phyloP scores from a whole-genome alignment of 2,888 invertebrate species.

The Torymus texanus region DNA sequence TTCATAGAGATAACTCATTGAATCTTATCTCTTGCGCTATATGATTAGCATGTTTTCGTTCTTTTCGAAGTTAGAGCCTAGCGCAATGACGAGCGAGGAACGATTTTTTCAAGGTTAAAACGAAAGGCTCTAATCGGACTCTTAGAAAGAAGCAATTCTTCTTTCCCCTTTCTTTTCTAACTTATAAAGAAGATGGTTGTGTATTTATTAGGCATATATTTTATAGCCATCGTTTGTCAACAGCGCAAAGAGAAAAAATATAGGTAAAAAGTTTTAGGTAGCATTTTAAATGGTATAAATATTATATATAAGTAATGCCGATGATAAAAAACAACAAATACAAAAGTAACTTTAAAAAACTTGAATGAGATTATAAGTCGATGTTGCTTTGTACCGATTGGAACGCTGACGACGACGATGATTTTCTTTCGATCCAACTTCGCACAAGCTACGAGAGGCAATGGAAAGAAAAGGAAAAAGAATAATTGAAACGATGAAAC shows the following conservation, averaged over 20 bases:
- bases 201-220: conserved; percentile 69
- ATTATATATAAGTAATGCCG: conserved; percentile 41
- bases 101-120: conserved; percentile 9
- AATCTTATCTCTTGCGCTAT: conserved; percentile 29
- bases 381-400: conserved; percentile 43
- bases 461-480: conserved; percentile 42
- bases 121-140: conserved; percentile 31
- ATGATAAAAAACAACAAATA: conserved; percentile 13
- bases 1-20: conserved; percentile 31
- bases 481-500: conserved; percentile 45
- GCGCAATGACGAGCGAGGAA: background rate
- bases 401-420: conserved; percentile 28
- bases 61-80: conserved; percentile 22
- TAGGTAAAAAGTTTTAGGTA: conserved; percentile 49
- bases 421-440: conserved; percentile 38
- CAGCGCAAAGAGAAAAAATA: conserved; percentile 9
- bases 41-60: conserved; percentile 21
- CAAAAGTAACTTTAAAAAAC: conserved; percentile 16
- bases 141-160: conserved; percentile 1
- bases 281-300: conserved; percentile 48
- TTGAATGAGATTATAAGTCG: conserved; percentile 19
- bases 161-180: conserved; percentile 20
- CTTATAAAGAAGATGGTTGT: conserved; percentile 65
- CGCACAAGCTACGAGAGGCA: conserved; percentile 33
- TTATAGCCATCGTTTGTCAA: conserved; percentile 36